A percentile compares a stretch with the other conserved stretches of the same genome.
These are phyloP conservation scores for Prionailurus bengalensis DNA, from an alignment of 2,113 vertebrate genomes.

Conservation along the genomic window DNA sequence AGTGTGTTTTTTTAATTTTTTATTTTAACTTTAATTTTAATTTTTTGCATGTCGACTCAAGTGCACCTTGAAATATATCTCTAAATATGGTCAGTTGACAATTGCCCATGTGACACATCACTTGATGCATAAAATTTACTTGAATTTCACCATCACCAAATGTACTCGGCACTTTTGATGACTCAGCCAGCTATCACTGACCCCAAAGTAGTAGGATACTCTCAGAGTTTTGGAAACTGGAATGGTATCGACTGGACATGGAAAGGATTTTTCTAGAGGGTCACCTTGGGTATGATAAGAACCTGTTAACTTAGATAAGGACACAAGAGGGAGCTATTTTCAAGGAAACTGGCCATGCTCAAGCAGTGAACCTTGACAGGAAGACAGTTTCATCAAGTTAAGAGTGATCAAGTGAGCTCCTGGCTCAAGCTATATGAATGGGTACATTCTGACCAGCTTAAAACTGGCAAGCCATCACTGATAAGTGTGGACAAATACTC, in stretches of 20 bases:
- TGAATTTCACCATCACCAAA: background rate
- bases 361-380: background rate
- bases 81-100: background rate
- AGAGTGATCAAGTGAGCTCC: background rate
- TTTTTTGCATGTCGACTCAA: background rate
- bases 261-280: background rate
- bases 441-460: background rate
- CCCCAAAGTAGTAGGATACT: background rate
- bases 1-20: too few relatives aligned
- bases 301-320: background rate
- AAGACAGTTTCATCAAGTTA: background rate
- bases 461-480: background rate
- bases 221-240: background rate
- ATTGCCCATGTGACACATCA: background rate
- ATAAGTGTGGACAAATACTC: background rate
- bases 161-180: background rate
- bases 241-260: background rate
- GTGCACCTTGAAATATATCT: background rate
- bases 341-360: background rate
- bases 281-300: background rate
- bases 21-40: too few relatives aligned
- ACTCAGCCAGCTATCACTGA: background rate
- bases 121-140: background rate
- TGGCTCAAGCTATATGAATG: background rate
- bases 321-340: slow-evolving; percentile 64